Evolutionary conservation across 2,888 invertebrate genomes (phyloP), one percentile per base, ranked within the genome.

Genomic region (Gari tellinella): DNA sequence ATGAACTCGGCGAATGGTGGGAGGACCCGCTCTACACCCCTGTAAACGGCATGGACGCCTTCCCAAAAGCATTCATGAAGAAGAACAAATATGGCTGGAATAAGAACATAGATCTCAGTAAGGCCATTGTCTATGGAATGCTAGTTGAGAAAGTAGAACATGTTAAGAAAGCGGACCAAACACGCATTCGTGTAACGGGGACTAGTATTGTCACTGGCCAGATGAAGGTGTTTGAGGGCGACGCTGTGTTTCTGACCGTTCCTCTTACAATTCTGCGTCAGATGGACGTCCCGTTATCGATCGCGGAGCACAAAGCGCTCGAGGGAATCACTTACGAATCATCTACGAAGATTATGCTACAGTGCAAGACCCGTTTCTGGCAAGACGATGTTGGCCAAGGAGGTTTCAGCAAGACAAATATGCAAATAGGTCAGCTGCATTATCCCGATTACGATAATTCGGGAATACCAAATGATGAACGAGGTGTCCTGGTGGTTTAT

Each of bases 171-270:
- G 15, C 21, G 17, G 60, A 23, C 15, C n/a, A 23, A 40, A 23
- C 10, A 10, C 26, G n/a, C 19, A 45, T 72, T 1, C 40, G 38
- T 26, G 76, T 76, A 0, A 46, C 15, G 1, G 73, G 66, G 8
- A 17, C 40, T 4, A 76, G 77, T 40, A 46, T 7, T 1, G 37
- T 40, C 14, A 68, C 70, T 14, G 61, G 70, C 4, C 37, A 72
- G 15, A 17, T 15, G 12, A 19, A 43, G 12, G 17, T 12, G 0
- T 61, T 48, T 38, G 12, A 4, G 10, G 76, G 72, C 5, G 75
- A 80, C 61, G 75, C 75, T 12, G 79, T 75, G 2, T 62, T 80
- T 40, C 5, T 80, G 10, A 74, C 80, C 7, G 49, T 68, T 0
- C 73, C 80, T 12, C 49, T 80, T 8, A 40, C 61, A 1, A 66